Evolutionary conservation across 1,140 invertebrate genomes (phyloP).

Genomic region (Euglossa dilemma): DNA sequence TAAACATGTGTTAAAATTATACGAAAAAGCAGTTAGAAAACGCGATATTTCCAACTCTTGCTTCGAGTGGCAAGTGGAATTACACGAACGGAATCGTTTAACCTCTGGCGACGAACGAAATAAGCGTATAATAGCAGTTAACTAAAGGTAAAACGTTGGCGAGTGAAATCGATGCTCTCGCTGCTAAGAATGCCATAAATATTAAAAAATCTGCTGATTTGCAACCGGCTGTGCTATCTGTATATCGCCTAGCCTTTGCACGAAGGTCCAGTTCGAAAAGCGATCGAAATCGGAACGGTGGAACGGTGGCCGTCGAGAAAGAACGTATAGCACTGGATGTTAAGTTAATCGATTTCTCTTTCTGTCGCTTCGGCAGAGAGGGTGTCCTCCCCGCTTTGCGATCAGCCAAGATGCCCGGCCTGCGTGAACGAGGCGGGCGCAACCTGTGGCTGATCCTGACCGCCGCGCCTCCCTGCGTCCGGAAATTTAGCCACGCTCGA

Average conservation of each 20-base stretch:
- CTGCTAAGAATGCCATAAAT: too few species aligned
- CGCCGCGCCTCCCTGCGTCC: conserved; percentile 75
- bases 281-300: conserved; percentile 25
- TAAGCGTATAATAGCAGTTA: too few species aligned
- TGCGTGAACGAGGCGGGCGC: conserved; percentile 75
- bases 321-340: conserved; percentile 44
- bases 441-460: conserved; percentile 82
- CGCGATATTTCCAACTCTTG: too few species aligned
- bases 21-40: too few species aligned
- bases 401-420: conserved; percentile 67
- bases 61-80: too few species aligned
- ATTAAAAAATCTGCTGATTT: too few species aligned
- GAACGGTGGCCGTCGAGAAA: conserved; percentile 2
- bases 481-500: conserved; percentile 76
- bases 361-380: conserved; percentile 59
- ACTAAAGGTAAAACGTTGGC: too few species aligned
- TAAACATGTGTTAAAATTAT: too few species aligned
- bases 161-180: too few species aligned
- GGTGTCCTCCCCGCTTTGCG: conserved; percentile 55
- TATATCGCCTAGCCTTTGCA: background rate
- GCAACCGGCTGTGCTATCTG: background rate
- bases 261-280: background rate
- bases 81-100: too few species aligned
- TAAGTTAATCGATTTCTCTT: conserved; percentile 69
- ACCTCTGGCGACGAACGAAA: too few species aligned